Base-by-base conservation (phyloP, 2,888 invertebrate species). In the Lasioglossum oenotherae region DNA sequence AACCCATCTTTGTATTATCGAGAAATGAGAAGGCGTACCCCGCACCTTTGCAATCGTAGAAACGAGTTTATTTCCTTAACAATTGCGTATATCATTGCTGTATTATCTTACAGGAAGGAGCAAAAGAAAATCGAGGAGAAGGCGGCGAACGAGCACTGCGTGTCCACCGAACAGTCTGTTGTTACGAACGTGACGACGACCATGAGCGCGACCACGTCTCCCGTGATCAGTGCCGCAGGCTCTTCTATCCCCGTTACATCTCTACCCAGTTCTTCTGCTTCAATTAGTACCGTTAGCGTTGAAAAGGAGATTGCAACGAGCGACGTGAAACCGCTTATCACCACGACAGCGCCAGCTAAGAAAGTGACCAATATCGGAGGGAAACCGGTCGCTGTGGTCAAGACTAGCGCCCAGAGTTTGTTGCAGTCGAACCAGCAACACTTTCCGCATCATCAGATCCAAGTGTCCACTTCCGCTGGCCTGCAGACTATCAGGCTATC, bases 401-500 rank as follows among this genome's bases (percentile, higher is more conserved):
- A 95, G 79, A 92, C 95, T 0, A 93, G 90, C 69, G 91, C 92
- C 10, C 95, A 95, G 53, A 95, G 95, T 88, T 89, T 95, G 44
- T 79, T 95, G 14, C 95, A 95, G 64, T 94, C 95, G 3, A 95
- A 95, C 89, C 95, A 95, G 79, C 95, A 94, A 75, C 94, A 95
- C 85, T 95, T 94, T 74, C 94, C 95, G 0, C 95, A 94, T 89
- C 95, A 95, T 60, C 95, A 95, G 84, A 95, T 95, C 79, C 95
- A 95, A 74, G 95, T 95, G 19, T 95, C 95, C 1, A 95, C 95
- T 1, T 95, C 95, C 0, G 95, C 95, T 0, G 95, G 96, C 0
- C 94, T 96, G 19, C 96, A 96, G 89, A 95, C 96, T 0, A 96
- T 96, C 81, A 96, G 96, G 49, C 95, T 96, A 78, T 96, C 96